Evolutionary conservation across 1,140 invertebrate species (phyloP).

Genomic region (Glossosoma conforme): DNA sequence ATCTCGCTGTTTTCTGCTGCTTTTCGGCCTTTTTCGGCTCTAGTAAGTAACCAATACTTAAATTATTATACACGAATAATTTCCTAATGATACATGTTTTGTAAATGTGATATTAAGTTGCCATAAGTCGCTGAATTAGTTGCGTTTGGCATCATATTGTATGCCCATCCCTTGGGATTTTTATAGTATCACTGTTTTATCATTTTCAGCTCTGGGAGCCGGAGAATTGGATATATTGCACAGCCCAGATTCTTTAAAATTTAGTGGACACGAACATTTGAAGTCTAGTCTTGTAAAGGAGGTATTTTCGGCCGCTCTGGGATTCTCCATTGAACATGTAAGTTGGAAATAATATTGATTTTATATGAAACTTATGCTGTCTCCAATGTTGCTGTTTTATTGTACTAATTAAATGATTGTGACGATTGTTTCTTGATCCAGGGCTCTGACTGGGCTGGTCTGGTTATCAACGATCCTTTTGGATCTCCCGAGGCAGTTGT

Average conservation of each 20-base stretch:
- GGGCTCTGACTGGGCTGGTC: conserved; percentile 64
- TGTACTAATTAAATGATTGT: neutral
- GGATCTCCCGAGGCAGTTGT: conserved; percentile 72
- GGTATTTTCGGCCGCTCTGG: conserved; percentile 65
- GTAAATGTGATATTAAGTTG: neutral
- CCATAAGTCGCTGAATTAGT: neutral
- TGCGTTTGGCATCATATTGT: neutral
- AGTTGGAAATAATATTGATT: conserved; percentile 8
- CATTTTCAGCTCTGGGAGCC: conserved; percentile 53
- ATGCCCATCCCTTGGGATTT: conserved; percentile 9
- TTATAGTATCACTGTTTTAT: conserved; percentile 32
- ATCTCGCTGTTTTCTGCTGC: conserved; percentile 7
- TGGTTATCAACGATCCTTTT: conserved; percentile 69
- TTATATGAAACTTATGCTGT: too few relatives aligned
- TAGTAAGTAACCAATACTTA: conserved; percentile 5
- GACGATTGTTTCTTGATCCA: conserved; percentile 34
- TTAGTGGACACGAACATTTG: conserved; percentile 56
- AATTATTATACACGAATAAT: too few relatives aligned
- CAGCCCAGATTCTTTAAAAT: conserved; percentile 60
- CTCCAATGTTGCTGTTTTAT: conserved; percentile 3
- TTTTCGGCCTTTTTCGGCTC: conserved; percentile 16
- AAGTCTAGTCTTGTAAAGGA: conserved; percentile 63
- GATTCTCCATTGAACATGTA: conserved; percentile 57
- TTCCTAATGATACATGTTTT: neutral
- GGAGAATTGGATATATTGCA: conserved; percentile 65